These are phyloP conservation scores for Nematostella vectensis DNA, from an alignment of 92 coral and sea anemone genomes.

Conservation along the genomic window DNA sequence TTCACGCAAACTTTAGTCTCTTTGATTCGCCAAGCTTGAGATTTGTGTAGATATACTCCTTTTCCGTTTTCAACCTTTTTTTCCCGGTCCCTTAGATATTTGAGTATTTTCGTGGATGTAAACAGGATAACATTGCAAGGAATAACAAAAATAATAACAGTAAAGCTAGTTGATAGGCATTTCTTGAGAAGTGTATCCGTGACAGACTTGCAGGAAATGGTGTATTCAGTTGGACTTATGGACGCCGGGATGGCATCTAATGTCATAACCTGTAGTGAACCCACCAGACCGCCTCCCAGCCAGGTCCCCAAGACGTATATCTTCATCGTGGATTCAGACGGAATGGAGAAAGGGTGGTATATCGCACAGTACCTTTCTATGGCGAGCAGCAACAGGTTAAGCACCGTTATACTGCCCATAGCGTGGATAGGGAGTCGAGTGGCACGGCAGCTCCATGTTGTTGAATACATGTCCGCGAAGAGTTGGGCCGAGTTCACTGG, in stretches of 20 bases:
- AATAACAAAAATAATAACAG: not conserved
- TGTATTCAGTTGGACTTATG: not conserved
- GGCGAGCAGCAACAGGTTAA: not conserved
- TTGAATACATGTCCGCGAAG: not conserved
- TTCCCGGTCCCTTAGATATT: not conserved
- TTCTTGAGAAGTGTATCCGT: not conserved
- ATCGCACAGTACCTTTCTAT: not conserved
- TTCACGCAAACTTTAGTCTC: not conserved
- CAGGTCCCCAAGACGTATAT: not conserved
- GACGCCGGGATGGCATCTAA: not conserved
- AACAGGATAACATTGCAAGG: not conserved
- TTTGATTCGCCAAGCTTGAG: conserved; percentile 2
- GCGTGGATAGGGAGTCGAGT: not conserved
- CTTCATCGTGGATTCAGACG: not conserved
- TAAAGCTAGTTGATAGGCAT: not conserved
- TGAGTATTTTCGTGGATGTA: not conserved
- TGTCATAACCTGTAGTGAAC: not conserved
- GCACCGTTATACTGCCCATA: not conserved
- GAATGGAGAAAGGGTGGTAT: not conserved
- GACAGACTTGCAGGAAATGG: not conserved
- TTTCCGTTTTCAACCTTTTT: not conserved
- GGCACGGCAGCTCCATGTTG: not conserved
- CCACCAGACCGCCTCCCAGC: not conserved
- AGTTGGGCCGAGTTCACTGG: not conserved
- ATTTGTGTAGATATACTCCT: not conserved